Base-by-base conservation (phyloP, 2,888 invertebrate genomes). In the Marasmarcha lunaedactyla region DNA sequence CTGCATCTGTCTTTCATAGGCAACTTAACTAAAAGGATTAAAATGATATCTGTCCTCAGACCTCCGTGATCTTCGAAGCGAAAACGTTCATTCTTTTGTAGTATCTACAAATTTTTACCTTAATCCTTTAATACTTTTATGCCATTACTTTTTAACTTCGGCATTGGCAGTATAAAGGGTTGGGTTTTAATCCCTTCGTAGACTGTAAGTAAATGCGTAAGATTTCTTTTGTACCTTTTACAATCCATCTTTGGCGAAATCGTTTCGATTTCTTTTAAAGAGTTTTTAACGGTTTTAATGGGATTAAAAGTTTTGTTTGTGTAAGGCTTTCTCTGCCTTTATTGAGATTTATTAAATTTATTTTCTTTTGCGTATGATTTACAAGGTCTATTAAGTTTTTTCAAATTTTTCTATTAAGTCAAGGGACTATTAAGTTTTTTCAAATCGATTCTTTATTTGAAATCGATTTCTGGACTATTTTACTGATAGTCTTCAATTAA, bases 21-120 rank as follows among this genome's bases (percentile, higher is more conserved):
- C 78, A 81, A 81, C 81, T 83, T 79, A 78, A 74, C 78, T 81
- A 83, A 83, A 83, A 78, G 83, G 83, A 83, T 83, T 81, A 81
- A 77, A 81, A 81, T 77, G 73, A 81, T 79, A 78, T 74, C 79
- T 79, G 76, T 70, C 71, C 65, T 68, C 71, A 71, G 69, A 70
- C 81, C 74, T 62, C 63, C 73, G 81, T 79, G 83, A 79, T 78
- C 83, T 59, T 46, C 67, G 58, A 55, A 77, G 67, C 81, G 77
- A 77, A 71, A 81, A 81, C 71, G 65, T 63, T 63, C 64, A 64
- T 58, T 69, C 73, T 62, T 76, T 81, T 79, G 78, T 79, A 57
- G 47, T 55, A 54, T 67, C 63, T 53, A 64, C 67, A 59, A 71
- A 70, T 71, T 34, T 72, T 76, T 77, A 76, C 79, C 71, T 69